phyloP scores from a whole-genome alignment of 53 echinoderm and acorn worm genomes.

The Antedon mediterranea region DNA sequence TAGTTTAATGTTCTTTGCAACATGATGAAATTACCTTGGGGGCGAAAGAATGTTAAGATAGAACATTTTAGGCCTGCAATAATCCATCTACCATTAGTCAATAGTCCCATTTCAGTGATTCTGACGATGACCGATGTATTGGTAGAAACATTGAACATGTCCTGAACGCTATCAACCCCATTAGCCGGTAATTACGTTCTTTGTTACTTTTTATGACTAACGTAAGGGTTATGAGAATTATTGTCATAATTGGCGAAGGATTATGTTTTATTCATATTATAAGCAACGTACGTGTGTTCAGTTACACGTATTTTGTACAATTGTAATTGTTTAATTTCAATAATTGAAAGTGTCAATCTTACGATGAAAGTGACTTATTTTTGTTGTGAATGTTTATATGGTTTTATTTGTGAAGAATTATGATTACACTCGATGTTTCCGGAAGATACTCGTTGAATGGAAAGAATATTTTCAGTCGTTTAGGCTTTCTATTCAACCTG shows the following conservation, averaged over 20 bases:
- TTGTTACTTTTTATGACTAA: not conserved
- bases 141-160: not conserved
- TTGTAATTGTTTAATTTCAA: no score
- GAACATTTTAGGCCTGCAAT: not conserved
- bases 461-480: no score
- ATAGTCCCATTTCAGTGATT: not conserved
- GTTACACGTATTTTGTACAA: not conserved
- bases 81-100: not conserved
- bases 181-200: not conserved
- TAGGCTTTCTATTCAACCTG: no score
- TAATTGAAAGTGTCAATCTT: no score
- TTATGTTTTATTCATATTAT: not conserved
- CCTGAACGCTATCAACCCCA: not conserved
- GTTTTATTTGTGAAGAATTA: no score
- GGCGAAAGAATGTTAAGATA: not conserved
- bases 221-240: not conserved
- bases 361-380: no score
- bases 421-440: no score
- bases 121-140: not conserved
- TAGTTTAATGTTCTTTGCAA: not conserved
- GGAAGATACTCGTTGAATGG: no score
- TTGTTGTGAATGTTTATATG: no score
- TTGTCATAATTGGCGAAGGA: not conserved
- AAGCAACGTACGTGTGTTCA: not conserved
- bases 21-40: not conserved